Evolutionary conservation across 2,113 vertebrate genomes (phyloP).

Genomic region (Myanophis thanlyinensis): DNA sequence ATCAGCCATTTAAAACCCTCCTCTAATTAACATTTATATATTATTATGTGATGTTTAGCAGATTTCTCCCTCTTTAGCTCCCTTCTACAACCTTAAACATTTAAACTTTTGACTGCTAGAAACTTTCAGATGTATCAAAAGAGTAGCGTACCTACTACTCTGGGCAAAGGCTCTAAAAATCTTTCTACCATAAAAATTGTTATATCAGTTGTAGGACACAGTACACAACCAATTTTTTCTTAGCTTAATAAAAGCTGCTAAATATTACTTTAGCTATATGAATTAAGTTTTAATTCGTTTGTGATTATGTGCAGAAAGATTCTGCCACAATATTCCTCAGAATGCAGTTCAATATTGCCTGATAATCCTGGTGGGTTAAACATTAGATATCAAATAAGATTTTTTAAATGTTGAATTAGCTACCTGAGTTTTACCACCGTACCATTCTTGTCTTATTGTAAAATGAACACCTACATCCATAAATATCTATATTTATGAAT

Average conservation of each 20-base stretch:
- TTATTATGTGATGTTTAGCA: not conserved
- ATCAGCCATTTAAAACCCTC: not conserved
- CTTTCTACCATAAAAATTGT: not conserved
- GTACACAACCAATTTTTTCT: not conserved
- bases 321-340: not conserved
- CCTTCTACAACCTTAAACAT: not conserved
- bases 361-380: not conserved
- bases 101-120: not conserved
- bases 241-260: not conserved
- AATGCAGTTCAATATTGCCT: not conserved
- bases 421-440: not conserved
- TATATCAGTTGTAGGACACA: not conserved
- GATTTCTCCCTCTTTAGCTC: not conserved
- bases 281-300: not conserved
- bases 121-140: not conserved
- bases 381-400: not conserved
- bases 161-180: not conserved
- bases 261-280: not conserved
- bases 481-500: not conserved
- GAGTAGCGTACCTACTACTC: not conserved
- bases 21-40: slow-evolving; percentile 5
- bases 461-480: not conserved
- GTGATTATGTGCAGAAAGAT: not conserved
- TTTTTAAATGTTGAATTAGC: not conserved
- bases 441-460: not conserved